Conservation (phyloP, 1,140 invertebrate genomes). For the Drepana arcuata region DNA sequence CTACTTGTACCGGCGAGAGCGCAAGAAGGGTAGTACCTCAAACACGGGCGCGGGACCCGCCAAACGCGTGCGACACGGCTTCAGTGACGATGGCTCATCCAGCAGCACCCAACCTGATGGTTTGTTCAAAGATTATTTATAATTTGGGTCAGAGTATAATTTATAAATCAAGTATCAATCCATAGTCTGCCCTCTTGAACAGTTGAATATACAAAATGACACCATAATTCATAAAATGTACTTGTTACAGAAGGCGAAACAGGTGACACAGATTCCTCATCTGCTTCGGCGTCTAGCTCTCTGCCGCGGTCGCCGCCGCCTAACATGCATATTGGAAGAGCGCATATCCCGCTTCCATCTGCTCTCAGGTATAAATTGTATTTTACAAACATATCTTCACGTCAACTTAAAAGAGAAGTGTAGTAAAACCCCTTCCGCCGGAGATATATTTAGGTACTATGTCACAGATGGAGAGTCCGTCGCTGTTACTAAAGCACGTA, state of each 20-base stretch:
- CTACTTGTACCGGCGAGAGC: conserved; percentile 81
- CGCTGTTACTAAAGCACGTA: not conserved
- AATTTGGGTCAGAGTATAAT: no score
- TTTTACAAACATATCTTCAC: no score
- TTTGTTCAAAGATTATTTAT: no score
- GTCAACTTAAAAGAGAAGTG: no score
- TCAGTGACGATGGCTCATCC: conserved; percentile 63
- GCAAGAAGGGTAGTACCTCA: conserved; percentile 75
- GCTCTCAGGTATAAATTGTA: conserved; percentile 45
- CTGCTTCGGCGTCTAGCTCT: conserved; percentile 32
- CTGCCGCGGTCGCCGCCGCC: conserved; percentile 34
- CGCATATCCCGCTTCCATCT: conserved; percentile 46
- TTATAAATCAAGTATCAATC: no score
- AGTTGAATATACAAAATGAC: no score
- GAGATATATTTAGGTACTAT: no score
- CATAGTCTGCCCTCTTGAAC: no score
- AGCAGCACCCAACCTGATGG: conserved; percentile 62
- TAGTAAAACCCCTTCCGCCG: no score
- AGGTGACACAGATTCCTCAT: conserved; percentile 51
- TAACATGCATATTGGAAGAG: conserved; percentile 25
- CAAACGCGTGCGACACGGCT: conserved; percentile 44
- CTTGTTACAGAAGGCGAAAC: conserved; percentile 37
- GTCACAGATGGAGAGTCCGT: no score
- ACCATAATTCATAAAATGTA: no score
- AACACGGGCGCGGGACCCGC: conserved; percentile 50